phyloP scores from a whole-genome alignment of 2,888 invertebrate genomes.

The Sialis fuliginosa region DNA sequence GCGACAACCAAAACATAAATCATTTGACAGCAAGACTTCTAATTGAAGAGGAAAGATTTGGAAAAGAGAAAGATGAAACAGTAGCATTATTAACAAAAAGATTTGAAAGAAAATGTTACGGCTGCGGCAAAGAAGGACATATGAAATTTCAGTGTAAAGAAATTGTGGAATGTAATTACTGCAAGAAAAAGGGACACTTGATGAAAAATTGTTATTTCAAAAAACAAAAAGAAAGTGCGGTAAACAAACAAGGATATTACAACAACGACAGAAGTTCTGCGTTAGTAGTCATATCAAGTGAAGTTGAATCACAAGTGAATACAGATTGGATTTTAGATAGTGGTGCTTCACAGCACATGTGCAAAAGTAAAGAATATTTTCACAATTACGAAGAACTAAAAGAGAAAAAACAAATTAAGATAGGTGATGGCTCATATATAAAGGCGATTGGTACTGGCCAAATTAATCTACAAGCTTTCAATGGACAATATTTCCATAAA shows the following conservation, averaged over 20 bases:
- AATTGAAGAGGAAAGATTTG: constrained; percentile 10
- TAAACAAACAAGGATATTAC: too few relatives aligned
- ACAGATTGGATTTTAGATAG: too few relatives aligned
- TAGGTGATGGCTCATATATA: constrained; percentile 3
- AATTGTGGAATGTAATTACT: constrained; percentile 7
- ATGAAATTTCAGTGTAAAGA: constrained; percentile 6
- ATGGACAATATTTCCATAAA: background rate
- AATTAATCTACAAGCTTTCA: background rate
- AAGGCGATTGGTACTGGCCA: background rate
- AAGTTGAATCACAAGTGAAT: too few relatives aligned
- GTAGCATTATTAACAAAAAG: background rate
- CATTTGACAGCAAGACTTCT: constrained; percentile 12
- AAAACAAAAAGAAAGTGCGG: too few relatives aligned
- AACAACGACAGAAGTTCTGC: too few relatives aligned
- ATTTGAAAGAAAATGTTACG: constrained; percentile 4
- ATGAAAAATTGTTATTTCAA: background rate
- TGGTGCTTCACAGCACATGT: constrained; percentile 7
- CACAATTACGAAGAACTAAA: constrained; percentile 3
- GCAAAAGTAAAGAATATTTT: constrained; percentile 7
- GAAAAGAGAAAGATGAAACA: constrained; percentile 7
- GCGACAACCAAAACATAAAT: constrained; percentile 12
- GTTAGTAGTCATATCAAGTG: too few relatives aligned
- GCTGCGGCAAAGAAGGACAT: constrained; percentile 6
- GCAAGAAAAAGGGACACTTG: constrained; percentile 8
- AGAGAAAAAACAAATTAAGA: constrained; percentile 5